These are phyloP conservation scores for Eupithecia subumbrata DNA, from an alignment of 2,888 invertebrate genomes.

Conservation along the genomic window DNA sequence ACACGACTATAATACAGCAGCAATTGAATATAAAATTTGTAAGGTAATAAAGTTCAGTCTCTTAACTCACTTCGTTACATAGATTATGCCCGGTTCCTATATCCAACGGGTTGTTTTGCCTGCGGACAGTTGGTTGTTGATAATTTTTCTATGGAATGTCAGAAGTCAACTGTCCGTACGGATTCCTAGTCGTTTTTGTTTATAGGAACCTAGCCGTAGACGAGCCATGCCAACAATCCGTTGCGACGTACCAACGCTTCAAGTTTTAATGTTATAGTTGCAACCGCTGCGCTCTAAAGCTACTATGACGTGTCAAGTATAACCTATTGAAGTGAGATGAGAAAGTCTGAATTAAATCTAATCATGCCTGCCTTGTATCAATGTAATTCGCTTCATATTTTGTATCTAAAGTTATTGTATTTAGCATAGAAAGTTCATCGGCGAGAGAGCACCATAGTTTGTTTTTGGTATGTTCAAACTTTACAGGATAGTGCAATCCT, in stretches of 20 bases:
- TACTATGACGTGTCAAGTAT: slow-evolving; percentile 44
- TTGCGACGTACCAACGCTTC: slow-evolving; percentile 31
- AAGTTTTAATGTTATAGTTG: slow-evolving; percentile 38
- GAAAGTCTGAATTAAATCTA: slow-evolving; percentile 63
- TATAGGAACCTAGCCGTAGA: slow-evolving; percentile 24
- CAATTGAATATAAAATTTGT: slow-evolving; percentile 52
- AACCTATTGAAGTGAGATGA: slow-evolving; percentile 63
- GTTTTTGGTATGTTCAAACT: slow-evolving; percentile 79
- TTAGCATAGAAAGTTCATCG: slow-evolving; percentile 83
- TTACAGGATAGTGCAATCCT: slow-evolving; percentile 83
- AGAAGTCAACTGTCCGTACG: background rate
- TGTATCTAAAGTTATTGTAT: slow-evolving; percentile 72
- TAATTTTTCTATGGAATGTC: background rate
- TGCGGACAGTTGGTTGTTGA: background rate
- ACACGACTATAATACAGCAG: slow-evolving; percentile 40
- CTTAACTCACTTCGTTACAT: slow-evolving; percentile 62
- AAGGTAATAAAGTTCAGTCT: slow-evolving; percentile 50
- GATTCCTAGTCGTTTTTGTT: slow-evolving; percentile 3
- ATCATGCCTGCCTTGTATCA: slow-evolving; percentile 77
- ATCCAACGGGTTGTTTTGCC: background rate
- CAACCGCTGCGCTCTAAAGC: slow-evolving; percentile 41
- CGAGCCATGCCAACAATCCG: slow-evolving; percentile 34
- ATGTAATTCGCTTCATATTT: slow-evolving; percentile 78
- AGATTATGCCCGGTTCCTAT: slow-evolving; percentile 15
- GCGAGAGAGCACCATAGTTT: slow-evolving; percentile 79